Evolutionary conservation across 2,113 vertebrate species (phyloP).

Genomic region (Sterrhoptilus dennistouni): DNA sequence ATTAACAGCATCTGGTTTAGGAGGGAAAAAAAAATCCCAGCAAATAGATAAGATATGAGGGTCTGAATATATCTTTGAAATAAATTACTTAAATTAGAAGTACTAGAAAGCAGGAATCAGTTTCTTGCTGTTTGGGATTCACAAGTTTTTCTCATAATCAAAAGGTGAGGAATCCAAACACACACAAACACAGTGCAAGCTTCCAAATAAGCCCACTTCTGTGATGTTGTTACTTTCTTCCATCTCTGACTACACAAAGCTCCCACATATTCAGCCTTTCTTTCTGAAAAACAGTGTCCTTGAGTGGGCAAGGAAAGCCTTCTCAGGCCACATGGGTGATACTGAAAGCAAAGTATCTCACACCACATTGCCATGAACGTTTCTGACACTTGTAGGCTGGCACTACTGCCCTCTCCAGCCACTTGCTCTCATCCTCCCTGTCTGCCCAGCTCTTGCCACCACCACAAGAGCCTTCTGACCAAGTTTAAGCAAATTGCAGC

Average conservation of each 20-base stretch:
- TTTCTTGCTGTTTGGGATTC: background rate
- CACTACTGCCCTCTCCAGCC: background rate
- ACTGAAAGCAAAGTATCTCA: background rate
- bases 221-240: background rate
- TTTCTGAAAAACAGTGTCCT: background rate
- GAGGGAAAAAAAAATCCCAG: background rate
- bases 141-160: background rate
- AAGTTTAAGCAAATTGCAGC: background rate
- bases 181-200: background rate
- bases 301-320: background rate
- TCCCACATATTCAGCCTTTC: background rate
- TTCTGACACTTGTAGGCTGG: accelerated
- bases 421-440: background rate
- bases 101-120: background rate
- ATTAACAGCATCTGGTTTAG: background rate
- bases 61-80: background rate
- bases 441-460: background rate
- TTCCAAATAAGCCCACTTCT: background rate
- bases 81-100: background rate
- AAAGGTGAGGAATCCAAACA: background rate
- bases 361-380: background rate
- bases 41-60: background rate
- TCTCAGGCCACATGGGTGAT: background rate
- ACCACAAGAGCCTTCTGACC: background rate
- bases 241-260: background rate